These are phyloP conservation scores for Drosophila funebris DNA, from an alignment of 1,140 invertebrate species.

Conservation along the genomic window DNA sequence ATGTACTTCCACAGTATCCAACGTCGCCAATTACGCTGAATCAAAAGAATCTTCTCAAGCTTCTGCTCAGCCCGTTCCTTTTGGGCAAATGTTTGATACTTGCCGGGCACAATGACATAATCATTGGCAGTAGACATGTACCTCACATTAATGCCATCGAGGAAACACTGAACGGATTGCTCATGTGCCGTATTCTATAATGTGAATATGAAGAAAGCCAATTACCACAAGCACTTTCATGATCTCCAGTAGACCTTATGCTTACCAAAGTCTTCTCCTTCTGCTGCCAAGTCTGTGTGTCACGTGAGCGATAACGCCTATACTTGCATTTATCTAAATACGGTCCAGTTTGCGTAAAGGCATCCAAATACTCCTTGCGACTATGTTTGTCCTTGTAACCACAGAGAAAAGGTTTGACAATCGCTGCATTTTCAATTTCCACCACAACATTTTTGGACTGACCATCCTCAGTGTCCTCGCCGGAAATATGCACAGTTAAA, in stretches of 20 bases:
- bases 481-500: conserved; percentile 84
- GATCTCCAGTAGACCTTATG: no score
- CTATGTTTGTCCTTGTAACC: conserved; percentile 85
- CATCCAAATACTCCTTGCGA: conserved; percentile 85
- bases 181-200: conserved; percentile 74
- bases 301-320: conserved; percentile 70
- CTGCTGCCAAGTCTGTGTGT: conserved; percentile 73
- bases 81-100: conserved; percentile 75
- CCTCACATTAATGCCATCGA: conserved; percentile 71
- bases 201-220: not conserved
- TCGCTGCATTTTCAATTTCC: conserved; percentile 84
- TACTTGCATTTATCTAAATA: conserved; percentile 70
- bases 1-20: conserved; percentile 76
- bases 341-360: conserved; percentile 86
- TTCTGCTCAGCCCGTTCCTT: conserved; percentile 59
- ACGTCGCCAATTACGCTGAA: conserved; percentile 79
- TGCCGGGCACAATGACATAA: conserved; percentile 63
- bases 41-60: conserved; percentile 71
- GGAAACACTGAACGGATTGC: conserved; percentile 73
- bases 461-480: conserved; percentile 75
- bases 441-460: conserved; percentile 84
- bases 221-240: no score
- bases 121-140: conserved; percentile 65
- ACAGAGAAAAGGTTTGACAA: conserved; percentile 86
- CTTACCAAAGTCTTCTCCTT: conserved; percentile 69